Conservation (phyloP, 2,113 vertebrate genomes). For the Microcebus ravelobensis region DNA sequence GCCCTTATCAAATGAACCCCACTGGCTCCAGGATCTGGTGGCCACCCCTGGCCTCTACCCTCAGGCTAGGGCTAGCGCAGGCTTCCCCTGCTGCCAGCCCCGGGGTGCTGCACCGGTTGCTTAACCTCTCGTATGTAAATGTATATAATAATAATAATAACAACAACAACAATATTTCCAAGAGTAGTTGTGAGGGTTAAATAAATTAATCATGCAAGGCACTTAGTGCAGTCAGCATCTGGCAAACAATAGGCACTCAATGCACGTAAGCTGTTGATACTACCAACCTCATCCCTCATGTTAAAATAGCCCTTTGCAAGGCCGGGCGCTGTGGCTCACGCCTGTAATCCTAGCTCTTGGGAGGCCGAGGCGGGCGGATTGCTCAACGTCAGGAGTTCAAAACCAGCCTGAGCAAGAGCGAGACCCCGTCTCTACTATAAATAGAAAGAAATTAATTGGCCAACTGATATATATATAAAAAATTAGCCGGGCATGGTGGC, state of each 20-base stretch:
- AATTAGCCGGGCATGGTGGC: no score
- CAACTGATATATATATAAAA: no score
- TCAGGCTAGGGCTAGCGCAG: neutral
- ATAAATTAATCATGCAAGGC: neutral
- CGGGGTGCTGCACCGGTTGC: neutral
- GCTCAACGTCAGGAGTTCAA: no score
- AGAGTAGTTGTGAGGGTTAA: neutral
- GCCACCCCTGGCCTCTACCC: neutral
- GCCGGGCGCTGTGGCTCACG: no score
- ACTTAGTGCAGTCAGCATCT: neutral
- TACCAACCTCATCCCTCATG: neutral
- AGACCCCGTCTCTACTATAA: no score
- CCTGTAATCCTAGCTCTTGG: no score
- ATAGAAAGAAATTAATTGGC: no score
- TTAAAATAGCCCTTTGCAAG: neutral
- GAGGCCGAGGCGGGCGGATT: no score
- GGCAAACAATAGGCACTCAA: neutral
- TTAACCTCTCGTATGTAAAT: neutral
- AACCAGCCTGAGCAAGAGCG: no score
- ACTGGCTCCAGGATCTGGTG: neutral
- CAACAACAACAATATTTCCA: neutral
- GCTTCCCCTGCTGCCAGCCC: neutral
- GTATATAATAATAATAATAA: neutral
- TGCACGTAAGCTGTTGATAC: neutral
- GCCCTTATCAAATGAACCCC: neutral